Evolutionary conservation across 2,888 invertebrate genomes (phyloP).

Genomic region (Theodoxus fluviatilis): DNA sequence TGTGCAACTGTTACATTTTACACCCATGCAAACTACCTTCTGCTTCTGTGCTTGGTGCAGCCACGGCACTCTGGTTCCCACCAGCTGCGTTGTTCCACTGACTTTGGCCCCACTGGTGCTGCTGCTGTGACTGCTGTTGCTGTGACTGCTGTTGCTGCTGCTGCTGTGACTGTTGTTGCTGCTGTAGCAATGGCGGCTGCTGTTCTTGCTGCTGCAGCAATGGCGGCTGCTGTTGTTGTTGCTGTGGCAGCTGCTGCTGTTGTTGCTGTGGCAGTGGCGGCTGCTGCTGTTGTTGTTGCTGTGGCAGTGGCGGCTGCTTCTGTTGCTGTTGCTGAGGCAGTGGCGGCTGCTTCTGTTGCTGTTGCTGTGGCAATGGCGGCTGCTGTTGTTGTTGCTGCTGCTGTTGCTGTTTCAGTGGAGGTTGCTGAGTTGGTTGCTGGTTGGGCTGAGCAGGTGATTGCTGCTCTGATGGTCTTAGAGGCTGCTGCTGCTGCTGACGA

Average conservation of each 20-base stretch:
- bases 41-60: too few relatives aligned
- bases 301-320: conserved; percentile 25
- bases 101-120: too few relatives aligned
- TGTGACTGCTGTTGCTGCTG: conserved; percentile 21
- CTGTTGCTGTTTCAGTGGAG: too few relatives aligned
- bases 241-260: conserved; percentile 17
- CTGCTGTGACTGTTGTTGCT: too few relatives aligned
- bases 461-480: conserved; percentile 10
- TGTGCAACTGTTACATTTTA: too few relatives aligned
- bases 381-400: conserved; percentile 20
- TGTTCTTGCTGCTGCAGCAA: neutral
- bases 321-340: conserved; percentile 22
- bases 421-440: too few relatives aligned
- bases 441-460: too few relatives aligned
- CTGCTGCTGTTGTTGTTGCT: conserved; percentile 16
- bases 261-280: conserved; percentile 17
- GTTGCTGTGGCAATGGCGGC: neutral
- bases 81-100: too few relatives aligned
- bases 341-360: conserved; percentile 22
- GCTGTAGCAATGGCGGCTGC: too few relatives aligned
- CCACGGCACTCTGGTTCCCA: too few relatives aligned
- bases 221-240: neutral
- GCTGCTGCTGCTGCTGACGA: neutral
- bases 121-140: too few relatives aligned
- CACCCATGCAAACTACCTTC: too few relatives aligned